Conservation (phyloP, 2,888 invertebrate genomes). For the Furcula furcula region DNA sequence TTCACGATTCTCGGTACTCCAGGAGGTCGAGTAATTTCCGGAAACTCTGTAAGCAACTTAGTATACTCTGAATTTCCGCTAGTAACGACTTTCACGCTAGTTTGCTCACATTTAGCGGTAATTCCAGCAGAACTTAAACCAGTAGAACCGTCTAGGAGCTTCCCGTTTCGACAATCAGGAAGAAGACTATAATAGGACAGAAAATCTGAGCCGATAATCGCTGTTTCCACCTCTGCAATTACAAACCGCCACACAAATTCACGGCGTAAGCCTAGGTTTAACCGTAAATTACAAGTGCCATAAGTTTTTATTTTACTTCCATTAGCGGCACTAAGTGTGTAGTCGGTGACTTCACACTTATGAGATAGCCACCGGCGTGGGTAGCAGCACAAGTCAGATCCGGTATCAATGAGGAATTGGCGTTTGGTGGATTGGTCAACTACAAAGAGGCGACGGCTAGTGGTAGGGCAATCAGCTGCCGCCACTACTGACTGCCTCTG, state of each 20-base stretch:
- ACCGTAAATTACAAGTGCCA: not conserved
- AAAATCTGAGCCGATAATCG: constrained; percentile 8
- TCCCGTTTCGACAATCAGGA: not conserved
- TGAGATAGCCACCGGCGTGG: constrained; percentile 2
- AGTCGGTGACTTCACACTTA: constrained; percentile 1
- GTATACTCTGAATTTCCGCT: not conserved
- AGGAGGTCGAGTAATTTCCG: constrained; percentile 5
- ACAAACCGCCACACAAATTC: constrained; percentile 3
- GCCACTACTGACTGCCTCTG: constrained; percentile 7
- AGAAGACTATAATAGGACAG: not conserved
- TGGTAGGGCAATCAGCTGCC: constrained; percentile 4
- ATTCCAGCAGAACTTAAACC: not conserved
- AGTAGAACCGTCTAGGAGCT: not conserved
- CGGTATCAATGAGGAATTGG: constrained; percentile 3
- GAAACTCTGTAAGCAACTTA: not conserved
- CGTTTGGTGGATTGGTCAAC: constrained; percentile 2
- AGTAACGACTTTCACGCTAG: not conserved
- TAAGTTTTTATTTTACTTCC: constrained; percentile 3
- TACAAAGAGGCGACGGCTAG: constrained; percentile 6
- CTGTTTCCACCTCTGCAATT: constrained; percentile 2
- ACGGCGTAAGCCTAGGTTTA: constrained; percentile 6
- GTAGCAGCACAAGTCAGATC: constrained; percentile 5
- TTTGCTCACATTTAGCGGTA: not conserved
- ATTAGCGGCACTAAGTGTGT: constrained; percentile 3
- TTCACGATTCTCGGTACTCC: not conserved